Evolutionary conservation across 2,113 vertebrate species (phyloP), one percentile per base, ranked within the genome.

Genomic region (Daboia siamensis): DNA sequence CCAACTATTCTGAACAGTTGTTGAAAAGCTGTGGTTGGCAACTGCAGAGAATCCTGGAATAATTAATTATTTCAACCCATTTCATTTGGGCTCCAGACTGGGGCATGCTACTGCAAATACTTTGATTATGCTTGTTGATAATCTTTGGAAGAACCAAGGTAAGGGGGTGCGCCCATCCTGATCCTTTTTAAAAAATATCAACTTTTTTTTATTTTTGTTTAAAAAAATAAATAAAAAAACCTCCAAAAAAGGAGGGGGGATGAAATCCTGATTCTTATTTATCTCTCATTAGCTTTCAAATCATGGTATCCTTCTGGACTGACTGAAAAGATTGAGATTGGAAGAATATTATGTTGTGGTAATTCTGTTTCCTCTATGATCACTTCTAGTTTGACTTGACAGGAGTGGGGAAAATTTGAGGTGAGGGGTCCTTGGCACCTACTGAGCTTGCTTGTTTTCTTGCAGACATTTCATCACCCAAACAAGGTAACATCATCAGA

Each of bases 221-320:
- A 13, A 69, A 69, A 69, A 69, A 1, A 39, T n/a, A 39, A 39
- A 39, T 39, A 39, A 29, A 69, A 69, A 5, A 57, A 54, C 12
- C 56, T 2, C 21, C 29, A n/a, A 15, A 69, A n/a, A 0, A 0
- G 12, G 2, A 8, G 2, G 12, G 12, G 12, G 1, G 5, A 0
- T 26, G 59, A 61, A 61, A 69, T 15, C 4, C 29, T 69, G 3
- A 6, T 69, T 69, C 12, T 5, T 69, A 69, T 69, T 69, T 69
- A 69, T 69, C 29, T 69, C 64, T 29, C 29, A 69, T 69, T 13
- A 69, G 64, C 29, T 69, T 69, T 69, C 12, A 69, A n/a, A 69
- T 69, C 64, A 33, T 64, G 61, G 11, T 69, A 69, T 69, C 2
- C 29, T 69, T 69, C 29, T 69, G 64, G n/a, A n/a, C 13, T 33